Percentiles rank a stretch among this genome's conserved stretches.
Evolutionary conservation across 2,888 invertebrate genomes (phyloP).

Genomic region (Pterostichus niger): DNA sequence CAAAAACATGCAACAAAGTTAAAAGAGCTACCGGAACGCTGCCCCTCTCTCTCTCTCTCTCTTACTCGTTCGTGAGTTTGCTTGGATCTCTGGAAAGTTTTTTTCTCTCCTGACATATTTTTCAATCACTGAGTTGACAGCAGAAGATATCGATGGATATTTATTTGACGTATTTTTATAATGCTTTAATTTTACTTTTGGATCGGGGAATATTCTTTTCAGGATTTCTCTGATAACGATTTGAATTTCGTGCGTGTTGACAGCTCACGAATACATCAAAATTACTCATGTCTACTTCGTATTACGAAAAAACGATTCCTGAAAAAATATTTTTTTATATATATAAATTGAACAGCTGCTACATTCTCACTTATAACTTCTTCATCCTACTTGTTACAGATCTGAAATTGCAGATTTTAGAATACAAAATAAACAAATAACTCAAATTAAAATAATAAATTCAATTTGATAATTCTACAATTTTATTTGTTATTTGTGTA

Average conservation of each 20-base stretch:
- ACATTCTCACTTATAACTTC: too few species aligned
- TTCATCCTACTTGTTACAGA: too few species aligned
- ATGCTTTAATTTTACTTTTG: constrained; percentile 62
- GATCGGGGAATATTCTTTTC: neutral
- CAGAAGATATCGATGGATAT: constrained; percentile 58
- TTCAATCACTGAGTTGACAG: constrained; percentile 61
- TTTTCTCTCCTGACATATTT: constrained; percentile 63
- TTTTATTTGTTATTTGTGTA: too few species aligned
- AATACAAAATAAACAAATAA: too few species aligned
- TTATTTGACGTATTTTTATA: constrained; percentile 64
- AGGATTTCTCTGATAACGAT: constrained; percentile 3
- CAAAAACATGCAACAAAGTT: neutral
- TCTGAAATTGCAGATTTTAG: too few species aligned
- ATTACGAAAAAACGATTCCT: too few species aligned
- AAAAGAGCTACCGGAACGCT: neutral
- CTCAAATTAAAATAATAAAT: too few species aligned
- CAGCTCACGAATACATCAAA: constrained; percentile 37
- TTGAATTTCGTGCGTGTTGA: constrained; percentile 33
- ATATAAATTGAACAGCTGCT: too few species aligned
- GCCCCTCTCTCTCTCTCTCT: too few species aligned
- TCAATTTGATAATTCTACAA: too few species aligned
- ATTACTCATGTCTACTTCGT: neutral
- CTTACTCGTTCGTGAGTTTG: too few species aligned
- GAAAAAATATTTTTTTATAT: too few species aligned
- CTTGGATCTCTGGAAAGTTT: constrained; percentile 1